Conservation (phyloP, 1,140 invertebrate species). For the Eupeodes corollae region DNA sequence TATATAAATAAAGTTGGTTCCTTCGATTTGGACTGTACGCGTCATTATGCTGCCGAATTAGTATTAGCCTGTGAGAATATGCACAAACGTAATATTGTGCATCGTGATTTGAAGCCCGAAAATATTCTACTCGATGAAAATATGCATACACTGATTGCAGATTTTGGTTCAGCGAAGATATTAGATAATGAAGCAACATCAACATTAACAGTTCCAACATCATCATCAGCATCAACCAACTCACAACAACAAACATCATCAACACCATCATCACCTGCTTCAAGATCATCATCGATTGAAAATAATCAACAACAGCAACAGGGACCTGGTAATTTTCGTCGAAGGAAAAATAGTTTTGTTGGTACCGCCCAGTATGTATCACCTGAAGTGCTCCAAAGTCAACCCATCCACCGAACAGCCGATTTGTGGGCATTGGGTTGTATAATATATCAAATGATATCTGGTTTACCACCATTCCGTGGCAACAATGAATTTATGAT, state of each 20-base stretch:
- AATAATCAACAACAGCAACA: slow-evolving; percentile 15
- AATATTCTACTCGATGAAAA: slow-evolving; percentile 83
- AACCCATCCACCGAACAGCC: slow-evolving; percentile 64
- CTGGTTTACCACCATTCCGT: slow-evolving; percentile 84
- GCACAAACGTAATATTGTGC: slow-evolving; percentile 81
- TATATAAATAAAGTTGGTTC: slow-evolving; percentile 84
- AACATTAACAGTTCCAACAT: slow-evolving; percentile 8
- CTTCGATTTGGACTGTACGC: slow-evolving; percentile 79
- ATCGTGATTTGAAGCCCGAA: slow-evolving; percentile 84
- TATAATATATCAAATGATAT: slow-evolving; percentile 94
- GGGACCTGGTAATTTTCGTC: slow-evolving; percentile 12
- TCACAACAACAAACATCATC: neutral
- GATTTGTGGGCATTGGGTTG: slow-evolving; percentile 98
- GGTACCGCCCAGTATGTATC: slow-evolving; percentile 99
- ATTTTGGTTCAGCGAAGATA: slow-evolving; percentile 95
- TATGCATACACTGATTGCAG: slow-evolving; percentile 94
- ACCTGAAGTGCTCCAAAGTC: slow-evolving; percentile 83
- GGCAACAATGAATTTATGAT: slow-evolving; percentile 91
- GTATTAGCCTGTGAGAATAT: slow-evolving; percentile 85
- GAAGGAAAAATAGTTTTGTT: slow-evolving; percentile 79
- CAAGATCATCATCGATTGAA: slow-evolving; percentile 4
- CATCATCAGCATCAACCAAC: neutral
- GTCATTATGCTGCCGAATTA: slow-evolving; percentile 91
- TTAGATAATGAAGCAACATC: slow-evolving; percentile 39
- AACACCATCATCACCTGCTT: slow-evolving; percentile 4